Evolutionary conservation across 2,113 vertebrate species (phyloP), one percentile per base, ranked within the genome.

Genomic region (Heliornis fulica): DNA sequence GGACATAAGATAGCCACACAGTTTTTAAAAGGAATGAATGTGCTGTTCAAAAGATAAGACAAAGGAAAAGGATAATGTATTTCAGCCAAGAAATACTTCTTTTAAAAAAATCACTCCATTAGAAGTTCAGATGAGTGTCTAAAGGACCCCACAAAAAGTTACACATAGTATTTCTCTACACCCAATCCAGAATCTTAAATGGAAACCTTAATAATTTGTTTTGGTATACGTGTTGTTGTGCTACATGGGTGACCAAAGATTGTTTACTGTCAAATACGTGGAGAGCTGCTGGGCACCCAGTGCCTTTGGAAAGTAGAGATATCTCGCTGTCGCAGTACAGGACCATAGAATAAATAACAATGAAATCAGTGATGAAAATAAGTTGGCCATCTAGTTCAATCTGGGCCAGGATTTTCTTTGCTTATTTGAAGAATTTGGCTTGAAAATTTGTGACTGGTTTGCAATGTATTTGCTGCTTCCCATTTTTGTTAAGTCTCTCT

Each of bases 241-340:
- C 15, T 10, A 59, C 34, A 78, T 17, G 71, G 18, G 7, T 60
- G 10, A 64, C 7, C 32, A 56, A 22, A 87, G 60, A 11, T 1
- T 64, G 29, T 15, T 46, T 29, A 41, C 16, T 72, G 53, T 5
- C 41, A 89, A 74, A 70, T 20, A 54, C 28, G 57, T 36, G 3
- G 12, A 66, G 9, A 21, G 15, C 16, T 87, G 11, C 26, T 66
- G 22, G 60, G 15, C 28, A 46, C 0, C 0, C 2, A 2, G 1
- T 68, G 28, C 19, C 64, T 83, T 72, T n/a, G 68, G 22, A 28
- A 92, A 70, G 20, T 41, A 15, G 72, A n/a, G 11, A 41, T 61
- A 23, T 34, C 69, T 32, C 50, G 29, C 32, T 93, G 53, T 8
- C 26, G 21, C 29, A 71, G 40, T 3, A 80, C 9, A 66, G 32